Percentiles rank a stretch among this genome's conserved stretches.
phyloP scores from a whole-genome alignment of 2,797 vertebrate species.

The Heliangelus exortis region DNA sequence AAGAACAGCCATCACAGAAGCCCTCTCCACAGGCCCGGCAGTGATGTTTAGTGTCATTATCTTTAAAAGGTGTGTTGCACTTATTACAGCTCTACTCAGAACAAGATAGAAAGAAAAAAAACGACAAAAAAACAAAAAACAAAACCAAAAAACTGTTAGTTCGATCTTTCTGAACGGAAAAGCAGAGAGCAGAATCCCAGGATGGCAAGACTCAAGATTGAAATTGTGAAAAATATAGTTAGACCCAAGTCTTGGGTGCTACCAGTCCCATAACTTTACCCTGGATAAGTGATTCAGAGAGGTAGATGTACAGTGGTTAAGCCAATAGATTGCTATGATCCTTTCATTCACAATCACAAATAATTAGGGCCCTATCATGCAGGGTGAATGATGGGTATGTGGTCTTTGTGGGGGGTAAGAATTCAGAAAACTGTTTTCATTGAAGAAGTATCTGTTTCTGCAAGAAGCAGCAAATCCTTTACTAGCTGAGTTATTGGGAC shows the following conservation, averaged over 20 bases:
- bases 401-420: not conserved
- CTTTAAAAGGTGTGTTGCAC: slow-evolving; percentile 89
- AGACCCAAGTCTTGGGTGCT: not conserved
- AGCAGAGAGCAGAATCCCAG: not conserved
- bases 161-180: not conserved
- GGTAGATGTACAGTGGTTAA: not conserved
- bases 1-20: slow-evolving; percentile 94
- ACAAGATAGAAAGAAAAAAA: slow-evolving; percentile 37
- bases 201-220: not conserved
- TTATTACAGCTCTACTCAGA: slow-evolving; percentile 89
- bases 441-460: not conserved
- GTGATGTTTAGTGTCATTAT: slow-evolving; percentile 96
- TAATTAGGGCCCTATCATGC: not conserved
- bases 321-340: not conserved
- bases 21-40: slow-evolving; percentile 97
- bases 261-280: not conserved
- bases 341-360: not conserved
- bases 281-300: not conserved
- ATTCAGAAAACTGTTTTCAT: not conserved
- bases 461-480: not conserved
- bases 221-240: not conserved
- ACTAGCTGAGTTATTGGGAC: not conserved
- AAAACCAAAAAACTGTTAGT: not conserved
- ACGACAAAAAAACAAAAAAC: too few species aligned
- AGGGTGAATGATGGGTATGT: not conserved